A percentile compares a stretch with the other conserved stretches of the same genome.
These are phyloP conservation scores for Holocentrus rufus DNA, from an alignment of 2,797 vertebrate genomes.

Conservation along the genomic window DNA sequence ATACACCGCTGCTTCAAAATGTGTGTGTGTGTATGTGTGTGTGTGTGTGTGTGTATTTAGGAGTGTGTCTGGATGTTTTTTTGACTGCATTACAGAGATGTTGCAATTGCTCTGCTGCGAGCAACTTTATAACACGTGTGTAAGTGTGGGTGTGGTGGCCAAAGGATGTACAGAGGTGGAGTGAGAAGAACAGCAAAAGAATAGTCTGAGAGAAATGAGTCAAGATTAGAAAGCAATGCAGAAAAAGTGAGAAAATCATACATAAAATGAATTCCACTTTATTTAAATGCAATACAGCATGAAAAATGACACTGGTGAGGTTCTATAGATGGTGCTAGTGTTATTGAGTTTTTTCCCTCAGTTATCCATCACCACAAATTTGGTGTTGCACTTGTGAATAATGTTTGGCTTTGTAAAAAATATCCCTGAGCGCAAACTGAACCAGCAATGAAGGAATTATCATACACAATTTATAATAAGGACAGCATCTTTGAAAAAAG, in stretches of 20 bases:
- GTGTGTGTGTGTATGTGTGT: slow-evolving; percentile 15
- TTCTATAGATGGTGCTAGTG: too few relatives aligned
- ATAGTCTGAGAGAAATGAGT: neutral
- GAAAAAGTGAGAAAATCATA: neutral
- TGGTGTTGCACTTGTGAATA: too few relatives aligned
- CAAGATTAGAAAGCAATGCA: neutral
- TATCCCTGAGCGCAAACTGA: too few relatives aligned
- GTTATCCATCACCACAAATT: too few relatives aligned
- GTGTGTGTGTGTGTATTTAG: neutral
- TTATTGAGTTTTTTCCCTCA: too few relatives aligned
- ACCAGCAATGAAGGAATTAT: too few relatives aligned
- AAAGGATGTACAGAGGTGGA: neutral
- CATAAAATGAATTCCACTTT: too few relatives aligned
- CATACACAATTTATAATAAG: too few relatives aligned
- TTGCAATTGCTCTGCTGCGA: slow-evolving; percentile 1
- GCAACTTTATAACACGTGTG: neutral
- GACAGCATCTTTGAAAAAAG: too few relatives aligned
- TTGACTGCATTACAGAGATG: slow-evolving; percentile 18
- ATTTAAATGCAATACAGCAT: too few relatives aligned
- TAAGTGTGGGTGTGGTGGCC: neutral
- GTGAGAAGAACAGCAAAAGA: neutral
- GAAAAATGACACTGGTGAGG: too few relatives aligned
- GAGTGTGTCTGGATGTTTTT: slow-evolving; percentile 10
- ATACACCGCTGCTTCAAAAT: slow-evolving; percentile 18
- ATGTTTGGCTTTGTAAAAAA: too few relatives aligned